Evolutionary conservation across 30 jellyfish, hydroid and myxozoan species (phyloP).

Genomic region (Aurelia aurita): DNA sequence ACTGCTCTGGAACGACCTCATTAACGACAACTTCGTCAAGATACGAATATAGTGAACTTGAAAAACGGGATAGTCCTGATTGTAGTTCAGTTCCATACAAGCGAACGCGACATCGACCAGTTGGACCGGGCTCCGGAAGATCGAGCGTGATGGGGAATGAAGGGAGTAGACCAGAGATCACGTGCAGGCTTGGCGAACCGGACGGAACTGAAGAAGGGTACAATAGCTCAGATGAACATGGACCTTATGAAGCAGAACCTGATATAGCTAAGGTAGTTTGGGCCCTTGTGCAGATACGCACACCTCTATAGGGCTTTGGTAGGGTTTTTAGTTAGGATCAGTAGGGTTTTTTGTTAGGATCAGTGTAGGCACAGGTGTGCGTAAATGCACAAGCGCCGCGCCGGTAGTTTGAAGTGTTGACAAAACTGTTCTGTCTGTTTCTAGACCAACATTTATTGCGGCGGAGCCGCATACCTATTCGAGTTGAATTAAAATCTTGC

Average conservation of each 20-base stretch:
- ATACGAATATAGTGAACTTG: conserved; percentile 59
- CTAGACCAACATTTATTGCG: no score
- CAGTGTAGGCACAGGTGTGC: no score
- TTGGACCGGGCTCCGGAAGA: conserved; percentile 34
- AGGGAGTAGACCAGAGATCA: conserved; percentile 45
- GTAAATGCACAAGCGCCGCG: no score
- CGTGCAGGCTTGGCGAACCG: conserved; percentile 34
- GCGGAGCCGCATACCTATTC: no score
- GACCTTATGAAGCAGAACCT: conserved; percentile 64
- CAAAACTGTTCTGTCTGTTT: no score
- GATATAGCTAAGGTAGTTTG: conserved; percentile 72
- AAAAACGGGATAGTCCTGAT: conserved; percentile 62
- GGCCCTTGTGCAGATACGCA: no score
- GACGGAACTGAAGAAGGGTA: conserved; percentile 76
- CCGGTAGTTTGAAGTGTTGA: no score
- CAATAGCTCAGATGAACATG: conserved; percentile 96
- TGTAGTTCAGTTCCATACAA: conserved; percentile 62
- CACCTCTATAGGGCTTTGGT: no score
- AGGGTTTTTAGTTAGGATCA: no score
- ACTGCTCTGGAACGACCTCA: conserved; percentile 52
- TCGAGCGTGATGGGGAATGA: conserved; percentile 16
- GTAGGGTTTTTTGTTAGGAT: no score
- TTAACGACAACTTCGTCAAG: conserved; percentile 42
- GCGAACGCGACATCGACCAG: conserved; percentile 74
- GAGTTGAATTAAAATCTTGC: no score